Conservation (phyloP, 2,888 invertebrate genomes). For the Epistrophe grossulariae region DNA sequence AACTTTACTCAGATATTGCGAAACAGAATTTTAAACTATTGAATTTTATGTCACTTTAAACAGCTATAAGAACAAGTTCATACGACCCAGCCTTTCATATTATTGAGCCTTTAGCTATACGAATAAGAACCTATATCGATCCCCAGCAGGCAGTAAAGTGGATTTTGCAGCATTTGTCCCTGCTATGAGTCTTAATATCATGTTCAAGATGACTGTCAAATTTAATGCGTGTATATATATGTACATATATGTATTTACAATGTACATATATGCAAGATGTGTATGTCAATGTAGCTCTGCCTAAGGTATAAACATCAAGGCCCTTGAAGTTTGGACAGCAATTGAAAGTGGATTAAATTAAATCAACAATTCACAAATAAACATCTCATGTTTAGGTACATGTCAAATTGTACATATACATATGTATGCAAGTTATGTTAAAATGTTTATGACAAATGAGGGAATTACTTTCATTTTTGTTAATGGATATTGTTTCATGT, state of each 20-base stretch:
- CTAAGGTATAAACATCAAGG: not conserved
- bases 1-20: too few species aligned
- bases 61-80: too few species aligned
- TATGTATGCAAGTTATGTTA: not conserved
- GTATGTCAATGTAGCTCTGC: not conserved
- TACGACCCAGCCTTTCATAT: not conserved
- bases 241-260: too few species aligned
- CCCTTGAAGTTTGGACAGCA: not conserved
- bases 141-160: not conserved
- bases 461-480: too few species aligned
- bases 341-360: not conserved
- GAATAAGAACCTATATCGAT: not conserved
- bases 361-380: too few species aligned
- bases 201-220: constrained; percentile 15
- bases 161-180: not conserved
- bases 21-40: too few species aligned
- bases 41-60: too few species aligned
- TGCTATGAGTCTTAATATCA: not conserved
- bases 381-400: too few species aligned
- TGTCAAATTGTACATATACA: not conserved
- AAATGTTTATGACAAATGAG: not conserved
- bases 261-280: not conserved
- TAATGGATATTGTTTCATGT: too few species aligned
- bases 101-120: not conserved
- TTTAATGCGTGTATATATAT: not conserved